Evolutionary conservation across 2,797 vertebrate genomes (phyloP).

Genomic region (Microhierax caerulescens): DNA sequence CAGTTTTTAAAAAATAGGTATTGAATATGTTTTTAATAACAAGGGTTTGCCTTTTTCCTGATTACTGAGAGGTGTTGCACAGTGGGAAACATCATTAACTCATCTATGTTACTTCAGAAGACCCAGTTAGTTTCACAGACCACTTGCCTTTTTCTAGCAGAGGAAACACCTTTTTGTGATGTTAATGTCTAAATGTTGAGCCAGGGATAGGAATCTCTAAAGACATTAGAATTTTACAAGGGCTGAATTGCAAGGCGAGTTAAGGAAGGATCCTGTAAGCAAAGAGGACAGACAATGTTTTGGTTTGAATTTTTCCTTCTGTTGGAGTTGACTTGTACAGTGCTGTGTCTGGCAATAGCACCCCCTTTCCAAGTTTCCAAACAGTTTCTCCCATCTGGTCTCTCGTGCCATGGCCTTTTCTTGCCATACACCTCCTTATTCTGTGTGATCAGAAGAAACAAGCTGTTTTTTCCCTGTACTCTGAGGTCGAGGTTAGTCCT

Average conservation of each 20-base stretch:
- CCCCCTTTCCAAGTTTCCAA: neutral
- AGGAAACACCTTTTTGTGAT: neutral
- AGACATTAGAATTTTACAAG: neutral
- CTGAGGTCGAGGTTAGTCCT: neutral
- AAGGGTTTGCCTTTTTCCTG: neutral
- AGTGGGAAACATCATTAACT: neutral
- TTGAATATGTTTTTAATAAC: neutral
- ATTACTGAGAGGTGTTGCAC: neutral
- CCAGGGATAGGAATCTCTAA: neutral
- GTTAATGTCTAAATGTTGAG: neutral
- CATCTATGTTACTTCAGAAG: neutral
- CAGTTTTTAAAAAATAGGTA: neutral
- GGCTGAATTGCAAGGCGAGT: neutral
- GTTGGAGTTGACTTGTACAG: neutral
- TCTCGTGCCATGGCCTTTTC: neutral
- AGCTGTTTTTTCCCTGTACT: neutral
- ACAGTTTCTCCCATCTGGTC: neutral
- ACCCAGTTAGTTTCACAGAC: neutral
- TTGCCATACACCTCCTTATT: neutral
- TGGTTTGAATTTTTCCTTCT: neutral
- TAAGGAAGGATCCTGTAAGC: neutral
- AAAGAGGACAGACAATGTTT: neutral
- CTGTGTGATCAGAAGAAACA: neutral
- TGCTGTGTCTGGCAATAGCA: neutral
- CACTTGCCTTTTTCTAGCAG: neutral